Evolutionary conservation across 2,888 invertebrate genomes (phyloP).

Genomic region (Dynastes maya): DNA sequence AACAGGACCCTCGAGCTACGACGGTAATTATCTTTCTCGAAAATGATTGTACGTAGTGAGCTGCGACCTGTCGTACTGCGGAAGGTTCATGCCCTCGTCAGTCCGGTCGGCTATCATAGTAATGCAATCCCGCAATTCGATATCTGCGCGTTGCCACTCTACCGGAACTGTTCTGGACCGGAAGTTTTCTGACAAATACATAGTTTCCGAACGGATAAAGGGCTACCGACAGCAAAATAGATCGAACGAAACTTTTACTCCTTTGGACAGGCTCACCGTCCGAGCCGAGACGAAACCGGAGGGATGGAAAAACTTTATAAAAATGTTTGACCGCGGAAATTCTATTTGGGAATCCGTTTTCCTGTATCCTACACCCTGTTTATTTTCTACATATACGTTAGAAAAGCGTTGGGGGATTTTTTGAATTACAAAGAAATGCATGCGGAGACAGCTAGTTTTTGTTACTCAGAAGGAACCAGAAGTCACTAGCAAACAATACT

Average conservation of each 20-base stretch:
- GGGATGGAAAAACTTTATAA: conserved; percentile 37
- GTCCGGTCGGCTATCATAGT: conserved; percentile 57
- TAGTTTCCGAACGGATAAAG: conserved; percentile 46
- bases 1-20: conserved; percentile 50
- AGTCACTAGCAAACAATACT: too few species aligned
- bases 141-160: conserved; percentile 56
- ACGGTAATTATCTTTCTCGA: conserved; percentile 56
- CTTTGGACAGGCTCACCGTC: conserved; percentile 42
- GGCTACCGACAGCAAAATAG: conserved; percentile 46
- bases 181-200: conserved; percentile 54
- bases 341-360: conserved; percentile 43
- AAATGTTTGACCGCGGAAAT: conserved; percentile 38
- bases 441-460: too few species aligned
- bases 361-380: neutral
- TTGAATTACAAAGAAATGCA: neutral
- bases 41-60: conserved; percentile 55
- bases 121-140: conserved; percentile 59
- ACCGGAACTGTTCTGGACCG: conserved; percentile 53
- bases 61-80: conserved; percentile 33
- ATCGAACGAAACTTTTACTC: conserved; percentile 46
- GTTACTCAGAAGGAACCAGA: too few species aligned
- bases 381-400: conserved; percentile 8
- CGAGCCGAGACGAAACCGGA: conserved; percentile 14
- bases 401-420: neutral
- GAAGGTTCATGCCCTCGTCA: conserved; percentile 38